A percentile compares a stretch with the other conserved stretches of the same genome.
phyloP scores from a whole-genome alignment of 1,140 invertebrate genomes.

The Drosophila micromelanica region DNA sequence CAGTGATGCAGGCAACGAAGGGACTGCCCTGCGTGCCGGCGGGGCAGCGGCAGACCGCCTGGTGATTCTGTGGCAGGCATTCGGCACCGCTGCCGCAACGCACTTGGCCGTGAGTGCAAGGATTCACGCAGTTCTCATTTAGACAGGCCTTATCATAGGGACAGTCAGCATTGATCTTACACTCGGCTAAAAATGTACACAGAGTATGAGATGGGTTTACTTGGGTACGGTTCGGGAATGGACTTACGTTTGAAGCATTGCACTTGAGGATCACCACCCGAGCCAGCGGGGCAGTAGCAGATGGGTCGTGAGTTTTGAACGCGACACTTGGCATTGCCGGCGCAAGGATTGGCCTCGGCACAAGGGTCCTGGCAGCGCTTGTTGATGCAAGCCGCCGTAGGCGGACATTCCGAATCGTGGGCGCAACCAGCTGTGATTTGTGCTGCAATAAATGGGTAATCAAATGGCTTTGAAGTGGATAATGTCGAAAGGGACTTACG shows the following conservation, averaged over 20 bases:
- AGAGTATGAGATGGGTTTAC: not conserved
- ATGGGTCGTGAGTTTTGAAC: constrained; percentile 90
- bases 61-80: constrained; percentile 90
- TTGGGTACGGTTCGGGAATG: too few species aligned
- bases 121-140: constrained; percentile 91
- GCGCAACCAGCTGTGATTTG: constrained; percentile 87
- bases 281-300: constrained; percentile 92
- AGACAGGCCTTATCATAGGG: constrained; percentile 93
- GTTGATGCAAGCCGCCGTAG: constrained; percentile 91
- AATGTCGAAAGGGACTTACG: constrained; percentile 53
- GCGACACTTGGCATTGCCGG: constrained; percentile 90
- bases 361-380: constrained; percentile 92
- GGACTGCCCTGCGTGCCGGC: constrained; percentile 93
- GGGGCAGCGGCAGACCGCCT: constrained; percentile 92
- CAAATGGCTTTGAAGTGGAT: not conserved
- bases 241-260: constrained; percentile 94
- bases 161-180: constrained; percentile 92
- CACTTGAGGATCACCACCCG: constrained; percentile 93
- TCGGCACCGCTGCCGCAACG: constrained; percentile 92
- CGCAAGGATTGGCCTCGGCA: constrained; percentile 90
- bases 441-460: constrained; percentile 31
- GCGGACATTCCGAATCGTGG: constrained; percentile 89
- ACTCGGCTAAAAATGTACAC: constrained; percentile 89
- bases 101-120: constrained; percentile 87
- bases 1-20: constrained; percentile 91